Base-by-base conservation (phyloP, 2,113 vertebrate species). In the Agelaius phoeniceus region DNA sequence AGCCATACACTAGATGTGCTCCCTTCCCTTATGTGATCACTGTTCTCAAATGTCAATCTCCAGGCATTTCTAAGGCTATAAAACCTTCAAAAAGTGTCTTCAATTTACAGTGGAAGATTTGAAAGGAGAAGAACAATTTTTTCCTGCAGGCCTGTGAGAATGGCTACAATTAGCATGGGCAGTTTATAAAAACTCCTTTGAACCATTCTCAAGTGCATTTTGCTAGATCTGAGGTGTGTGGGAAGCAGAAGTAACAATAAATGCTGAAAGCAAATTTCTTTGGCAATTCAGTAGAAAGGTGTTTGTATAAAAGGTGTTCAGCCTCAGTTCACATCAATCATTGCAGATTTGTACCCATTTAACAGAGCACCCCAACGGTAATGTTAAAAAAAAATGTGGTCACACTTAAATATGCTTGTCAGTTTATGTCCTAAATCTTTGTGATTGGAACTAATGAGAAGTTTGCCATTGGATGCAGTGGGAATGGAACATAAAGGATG, bases 201-300 rank as follows among this genome's bases (percentile, higher is more conserved):
- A 96, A 94, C 66, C 62, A 90, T 81, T 90, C 62, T 94, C 66
- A 89, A 28, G 57, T 55, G 35, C 62, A 48, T 94, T 93, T 87
- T 94, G 87, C 46, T 65, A 55, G 69, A 91, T 89, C 58, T 57
- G 89, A 89, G 61, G 44, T 54, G 68, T 72, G 87, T 96, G 94
- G 85, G 82, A 93, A 89, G 91, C 84, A 78, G 80, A 69, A 75
- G 71, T 79, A 92, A 85, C 57, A 78, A 69, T 93, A 93, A 91
- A 81, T 89, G 75, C 85, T 76, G 76, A 85, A 96, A 94, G 74
- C 61, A 74, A 78, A 76, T 94, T 91, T 94, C 52, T 89, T 75
- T 77, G 63, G 55, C 89, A 95, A 49, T 93, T 94, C 54, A 82
- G 39, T 73, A 35, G 44, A 87, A 94, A 82, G 44, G 15, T 73